Conservation (phyloP, 2,797 vertebrate genomes). For the Diplodus sargus region DNA sequence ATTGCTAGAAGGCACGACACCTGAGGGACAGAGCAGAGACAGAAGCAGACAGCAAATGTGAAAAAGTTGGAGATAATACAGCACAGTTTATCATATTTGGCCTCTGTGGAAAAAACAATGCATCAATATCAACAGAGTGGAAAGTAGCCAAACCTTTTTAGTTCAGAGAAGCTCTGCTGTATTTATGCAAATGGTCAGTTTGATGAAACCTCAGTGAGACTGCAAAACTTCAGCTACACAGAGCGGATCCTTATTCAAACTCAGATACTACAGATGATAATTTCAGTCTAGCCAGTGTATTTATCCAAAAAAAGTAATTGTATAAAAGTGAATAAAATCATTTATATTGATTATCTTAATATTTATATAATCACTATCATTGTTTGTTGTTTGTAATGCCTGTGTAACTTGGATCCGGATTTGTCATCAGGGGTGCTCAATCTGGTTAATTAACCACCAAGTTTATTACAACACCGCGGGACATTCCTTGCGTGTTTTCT, state of each 20-base stretch:
- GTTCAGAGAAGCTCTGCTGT: not conserved
- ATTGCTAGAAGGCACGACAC: not conserved
- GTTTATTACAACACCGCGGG: not conserved
- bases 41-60: not conserved
- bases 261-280: not conserved
- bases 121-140: not conserved
- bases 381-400: not conserved
- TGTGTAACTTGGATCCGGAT: not conserved
- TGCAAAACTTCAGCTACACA: not conserved
- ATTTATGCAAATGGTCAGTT: not conserved
- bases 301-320: not conserved
- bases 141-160: not conserved
- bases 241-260: not conserved
- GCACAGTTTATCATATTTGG: constrained; percentile 31
- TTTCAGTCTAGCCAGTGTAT: not conserved
- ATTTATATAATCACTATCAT: not conserved
- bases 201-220: not conserved
- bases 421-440: not conserved
- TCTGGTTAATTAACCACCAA: not conserved
- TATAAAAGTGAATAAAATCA: not conserved
- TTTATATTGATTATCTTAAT: not conserved
- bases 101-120: not conserved
- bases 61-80: constrained; percentile 16
- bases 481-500: not conserved
- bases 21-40: constrained; percentile 7